Evolutionary conservation across 2,113 vertebrate genomes (phyloP).

Genomic region (Xyrauchen texanus): DNA sequence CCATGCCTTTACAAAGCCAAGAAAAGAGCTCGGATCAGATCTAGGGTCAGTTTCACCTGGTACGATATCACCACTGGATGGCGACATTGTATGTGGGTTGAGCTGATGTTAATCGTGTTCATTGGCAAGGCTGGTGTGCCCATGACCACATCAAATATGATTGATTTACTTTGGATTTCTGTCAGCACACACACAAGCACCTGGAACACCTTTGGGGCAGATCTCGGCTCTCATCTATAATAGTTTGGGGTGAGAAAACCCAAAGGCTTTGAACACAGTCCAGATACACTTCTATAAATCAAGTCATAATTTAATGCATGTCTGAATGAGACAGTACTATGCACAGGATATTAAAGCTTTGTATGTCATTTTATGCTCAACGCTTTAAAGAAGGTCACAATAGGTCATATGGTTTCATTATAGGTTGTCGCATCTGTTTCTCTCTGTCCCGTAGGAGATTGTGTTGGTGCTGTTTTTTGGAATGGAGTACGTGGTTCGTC

Average conservation of each 20-base stretch:
- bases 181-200: neutral
- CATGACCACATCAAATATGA: neutral
- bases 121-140: neutral
- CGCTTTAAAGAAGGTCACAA: no score
- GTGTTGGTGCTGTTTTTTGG: conserved; percentile 91
- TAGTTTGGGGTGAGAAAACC: neutral
- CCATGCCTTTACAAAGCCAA: no score
- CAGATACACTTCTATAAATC: conserved; percentile 11
- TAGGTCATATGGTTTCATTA: no score
- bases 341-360: no score
- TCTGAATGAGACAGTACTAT: neutral
- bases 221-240: neutral
- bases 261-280: neutral
- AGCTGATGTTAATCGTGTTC: neutral
- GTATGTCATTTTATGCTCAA: no score
- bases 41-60: neutral
- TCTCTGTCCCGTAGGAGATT: conserved; percentile 76
- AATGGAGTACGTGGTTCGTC: conserved; percentile 82
- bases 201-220: neutral
- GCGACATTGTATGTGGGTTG: conserved; percentile 33
- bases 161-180: neutral
- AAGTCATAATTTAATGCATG: neutral
- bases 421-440: no score
- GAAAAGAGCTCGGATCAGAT: no score
- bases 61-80: conserved; percentile 34